phyloP scores from a whole-genome alignment of 2,113 vertebrate species.

The Panthera leo region DNA sequence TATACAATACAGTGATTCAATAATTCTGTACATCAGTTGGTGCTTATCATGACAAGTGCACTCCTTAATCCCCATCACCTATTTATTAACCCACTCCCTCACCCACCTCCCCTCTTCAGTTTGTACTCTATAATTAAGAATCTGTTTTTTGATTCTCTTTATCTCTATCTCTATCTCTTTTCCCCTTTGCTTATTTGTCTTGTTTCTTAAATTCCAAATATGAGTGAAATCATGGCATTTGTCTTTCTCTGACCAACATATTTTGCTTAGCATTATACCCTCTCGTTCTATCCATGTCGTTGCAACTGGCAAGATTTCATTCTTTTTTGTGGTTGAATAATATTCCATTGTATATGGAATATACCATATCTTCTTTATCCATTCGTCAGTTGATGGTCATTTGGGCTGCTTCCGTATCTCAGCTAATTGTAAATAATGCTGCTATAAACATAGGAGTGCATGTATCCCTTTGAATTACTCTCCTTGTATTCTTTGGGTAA shows the following conservation, averaged over 20 bases:
- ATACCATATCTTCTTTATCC: not conserved
- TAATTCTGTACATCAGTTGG: not conserved
- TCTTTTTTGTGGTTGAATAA: not conserved
- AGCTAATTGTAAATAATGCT: not conserved
- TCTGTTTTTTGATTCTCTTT: not conserved
- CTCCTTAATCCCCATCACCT: not conserved
- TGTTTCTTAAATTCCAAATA: not conserved
- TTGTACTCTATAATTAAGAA: not conserved
- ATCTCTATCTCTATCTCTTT: not conserved
- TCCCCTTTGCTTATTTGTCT: not conserved
- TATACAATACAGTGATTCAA: not conserved
- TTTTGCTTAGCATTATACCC: not conserved
- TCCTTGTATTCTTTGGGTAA: not conserved
- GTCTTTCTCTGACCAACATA: not conserved
- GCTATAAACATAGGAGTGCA: not conserved
- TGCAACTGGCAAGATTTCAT: not conserved
- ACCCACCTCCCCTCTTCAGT: not conserved
- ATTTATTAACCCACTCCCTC: not conserved
- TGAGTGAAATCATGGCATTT: not conserved
- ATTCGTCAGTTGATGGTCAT: not conserved
- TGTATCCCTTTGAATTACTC: not conserved
- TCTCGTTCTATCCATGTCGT: not conserved
- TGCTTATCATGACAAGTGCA: not conserved
- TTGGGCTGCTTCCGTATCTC: not conserved
- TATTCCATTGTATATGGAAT: not conserved